phyloP scores from a whole-genome alignment of 2,797 vertebrate species.

The Oreonectes daqikongensis region DNA sequence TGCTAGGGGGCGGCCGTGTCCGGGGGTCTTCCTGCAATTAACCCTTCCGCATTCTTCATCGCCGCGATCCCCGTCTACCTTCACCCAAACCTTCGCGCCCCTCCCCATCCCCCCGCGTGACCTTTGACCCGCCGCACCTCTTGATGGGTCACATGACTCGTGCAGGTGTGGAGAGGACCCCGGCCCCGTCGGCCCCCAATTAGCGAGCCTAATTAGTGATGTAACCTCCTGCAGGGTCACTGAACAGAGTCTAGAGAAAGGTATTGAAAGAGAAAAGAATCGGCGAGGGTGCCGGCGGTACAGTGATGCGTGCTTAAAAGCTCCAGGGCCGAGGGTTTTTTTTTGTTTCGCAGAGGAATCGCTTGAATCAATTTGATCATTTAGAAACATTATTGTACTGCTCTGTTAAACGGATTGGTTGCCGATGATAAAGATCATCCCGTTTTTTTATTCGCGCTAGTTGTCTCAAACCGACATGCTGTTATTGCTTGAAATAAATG shows the following conservation, averaged over 20 bases:
- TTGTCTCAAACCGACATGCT: too few species aligned
- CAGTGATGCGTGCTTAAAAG: slow-evolving; percentile 71
- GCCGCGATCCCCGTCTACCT: slow-evolving; percentile 7
- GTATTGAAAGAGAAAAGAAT: slow-evolving; percentile 27
- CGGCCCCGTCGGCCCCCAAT: slow-evolving; percentile 80
- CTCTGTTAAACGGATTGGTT: too few species aligned
- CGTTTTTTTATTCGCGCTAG: too few species aligned
- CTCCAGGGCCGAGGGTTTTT: slow-evolving; percentile 58
- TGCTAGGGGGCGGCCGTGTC: slow-evolving; percentile 59
- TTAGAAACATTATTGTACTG: too few species aligned
- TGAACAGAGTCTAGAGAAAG: slow-evolving; percentile 70
- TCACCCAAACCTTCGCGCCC: slow-evolving; percentile 32
- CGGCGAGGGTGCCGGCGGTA: slow-evolving; percentile 40
- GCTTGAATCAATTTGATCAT: too few species aligned
- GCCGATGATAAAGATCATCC: too few species aligned
- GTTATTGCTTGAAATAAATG: too few species aligned
- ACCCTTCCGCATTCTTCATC: slow-evolving; percentile 44
- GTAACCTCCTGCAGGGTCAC: slow-evolving; percentile 79
- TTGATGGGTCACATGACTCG: slow-evolving; percentile 80
- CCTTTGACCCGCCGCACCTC: slow-evolving; percentile 78
- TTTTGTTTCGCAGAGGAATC: too few species aligned
- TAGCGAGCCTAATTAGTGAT: slow-evolving; percentile 86
- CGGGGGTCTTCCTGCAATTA: slow-evolving; percentile 73
- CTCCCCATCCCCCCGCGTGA: slow-evolving; percentile 49
- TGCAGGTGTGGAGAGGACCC: slow-evolving; percentile 93